Evolutionary conservation across 2,113 vertebrate species (phyloP).

Genomic region (Jaculus jaculus): DNA sequence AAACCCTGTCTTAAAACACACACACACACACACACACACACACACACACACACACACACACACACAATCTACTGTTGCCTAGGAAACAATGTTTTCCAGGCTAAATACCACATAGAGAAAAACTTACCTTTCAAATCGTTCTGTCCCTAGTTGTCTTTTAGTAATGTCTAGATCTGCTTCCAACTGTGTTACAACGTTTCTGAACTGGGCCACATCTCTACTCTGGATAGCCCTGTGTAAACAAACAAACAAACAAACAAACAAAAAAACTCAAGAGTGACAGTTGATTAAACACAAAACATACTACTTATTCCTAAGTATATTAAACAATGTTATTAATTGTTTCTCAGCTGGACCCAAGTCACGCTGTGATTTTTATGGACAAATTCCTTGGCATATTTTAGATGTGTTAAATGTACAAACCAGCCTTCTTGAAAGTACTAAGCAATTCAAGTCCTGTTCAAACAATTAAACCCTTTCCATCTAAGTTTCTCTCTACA

Average conservation of each 20-base stretch:
- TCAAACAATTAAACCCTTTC: slow-evolving; percentile 19
- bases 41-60: neutral
- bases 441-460: neutral
- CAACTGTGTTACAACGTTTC: slow-evolving; percentile 83
- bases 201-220: slow-evolving; percentile 86
- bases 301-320: slow-evolving; percentile 12
- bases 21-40: neutral
- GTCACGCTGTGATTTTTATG: neutral
- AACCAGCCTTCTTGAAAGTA: slow-evolving; percentile 12
- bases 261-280: neutral
- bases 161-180: slow-evolving; percentile 87
- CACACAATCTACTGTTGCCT: neutral
- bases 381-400: neutral
- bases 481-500: neutral
- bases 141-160: slow-evolving; percentile 87
- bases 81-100: slow-evolving; percentile 43
- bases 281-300: slow-evolving; percentile 46
- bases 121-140: slow-evolving; percentile 87
- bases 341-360: neutral
- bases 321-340: slow-evolving; percentile 46
- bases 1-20: neutral
- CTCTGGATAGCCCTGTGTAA: slow-evolving; percentile 80
- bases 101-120: slow-evolving; percentile 32
- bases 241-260: neutral
- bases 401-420: neutral